A percentile compares a stretch with the other conserved stretches of the same genome.
Conservation (phyloP, 2,113 vertebrate species). For the Nerophis ophidion region DNA sequence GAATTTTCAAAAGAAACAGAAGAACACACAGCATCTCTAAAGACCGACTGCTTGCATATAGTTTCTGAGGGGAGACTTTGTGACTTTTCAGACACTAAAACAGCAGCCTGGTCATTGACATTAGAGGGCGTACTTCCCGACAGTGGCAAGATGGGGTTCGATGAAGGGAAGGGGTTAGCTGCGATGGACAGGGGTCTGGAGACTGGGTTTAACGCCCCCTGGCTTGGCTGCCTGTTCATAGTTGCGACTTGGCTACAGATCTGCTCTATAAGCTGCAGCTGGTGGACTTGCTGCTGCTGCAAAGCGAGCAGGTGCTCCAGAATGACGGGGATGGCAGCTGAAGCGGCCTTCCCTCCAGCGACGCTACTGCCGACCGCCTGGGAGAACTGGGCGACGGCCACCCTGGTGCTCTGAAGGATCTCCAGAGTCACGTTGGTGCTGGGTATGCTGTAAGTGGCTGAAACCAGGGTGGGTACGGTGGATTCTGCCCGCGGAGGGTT, state of each 20-base stretch:
- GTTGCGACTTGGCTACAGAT: constrained; percentile 92
- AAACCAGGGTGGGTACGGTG: constrained; percentile 65
- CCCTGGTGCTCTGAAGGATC: constrained; percentile 92
- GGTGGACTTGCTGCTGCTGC: constrained; percentile 95
- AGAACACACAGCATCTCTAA: constrained; percentile 62
- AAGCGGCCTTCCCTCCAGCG: constrained; percentile 61
- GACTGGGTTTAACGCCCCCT: constrained; percentile 70
- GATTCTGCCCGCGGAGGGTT: constrained; percentile 59
- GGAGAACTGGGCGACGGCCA: constrained; percentile 95
- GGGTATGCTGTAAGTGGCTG: constrained; percentile 77
- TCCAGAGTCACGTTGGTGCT: constrained; percentile 95
- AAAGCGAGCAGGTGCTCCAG: constrained; percentile 90
- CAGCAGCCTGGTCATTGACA: constrained; percentile 66
- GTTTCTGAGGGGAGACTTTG: constrained; percentile 71
- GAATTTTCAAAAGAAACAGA: constrained; percentile 65
- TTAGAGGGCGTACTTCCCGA: constrained; percentile 70
- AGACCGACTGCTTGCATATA: constrained; percentile 64
- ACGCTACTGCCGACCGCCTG: constrained; percentile 70
- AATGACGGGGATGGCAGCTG: constrained; percentile 86
- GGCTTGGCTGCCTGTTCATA: constrained; percentile 82
- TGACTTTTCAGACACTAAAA: constrained; percentile 65
- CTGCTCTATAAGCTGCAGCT: constrained; percentile 96
- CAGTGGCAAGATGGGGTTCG: constrained; percentile 75
- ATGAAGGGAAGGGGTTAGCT: constrained; percentile 70
- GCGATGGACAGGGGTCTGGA: constrained; percentile 63